phyloP scores from a whole-genome alignment of 2,797 vertebrate genomes.

The Sebastes kiyomatsui region DNA sequence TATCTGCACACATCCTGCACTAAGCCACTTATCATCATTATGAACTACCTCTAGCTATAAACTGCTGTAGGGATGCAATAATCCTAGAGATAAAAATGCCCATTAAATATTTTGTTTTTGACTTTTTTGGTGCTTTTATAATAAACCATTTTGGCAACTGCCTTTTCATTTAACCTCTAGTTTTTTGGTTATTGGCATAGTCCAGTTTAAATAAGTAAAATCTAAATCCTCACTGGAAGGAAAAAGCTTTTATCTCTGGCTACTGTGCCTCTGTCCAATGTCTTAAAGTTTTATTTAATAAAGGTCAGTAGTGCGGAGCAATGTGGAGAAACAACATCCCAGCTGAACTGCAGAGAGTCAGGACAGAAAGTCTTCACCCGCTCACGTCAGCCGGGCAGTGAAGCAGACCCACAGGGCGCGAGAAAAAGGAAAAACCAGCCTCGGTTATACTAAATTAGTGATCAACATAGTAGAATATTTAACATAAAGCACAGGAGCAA shows the following conservation, averaged over 20 bases:
- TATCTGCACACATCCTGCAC: background rate
- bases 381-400: conserved; percentile 43
- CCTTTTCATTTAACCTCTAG: background rate
- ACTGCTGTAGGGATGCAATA: background rate
- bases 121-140: background rate
- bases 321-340: conserved; percentile 47
- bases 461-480: conserved; percentile 27
- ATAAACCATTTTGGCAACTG: background rate
- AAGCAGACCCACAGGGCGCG: conserved; percentile 33
- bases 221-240: conserved; percentile 13
- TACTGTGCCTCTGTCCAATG: background rate
- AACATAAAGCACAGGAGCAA: background rate
- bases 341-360: conserved; percentile 9
- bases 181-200: conserved; percentile 2
- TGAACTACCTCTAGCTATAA: background rate
- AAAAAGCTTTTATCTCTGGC: conserved; percentile 20
- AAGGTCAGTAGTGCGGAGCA: conserved; percentile 52
- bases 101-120: background rate
- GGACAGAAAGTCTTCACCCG: conserved; percentile 41
- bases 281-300: conserved; percentile 51
- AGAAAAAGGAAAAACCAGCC: background rate
- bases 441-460: conserved; percentile 34
- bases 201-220: conserved; percentile 17
- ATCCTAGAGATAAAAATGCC: background rate
- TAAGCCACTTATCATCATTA: conserved; percentile 8